Evolutionary conservation across 35 echinoderm and acorn worm species (phyloP), one percentile per base, ranked within the genome.

Genomic region (Nesometra sesokonis): DNA sequence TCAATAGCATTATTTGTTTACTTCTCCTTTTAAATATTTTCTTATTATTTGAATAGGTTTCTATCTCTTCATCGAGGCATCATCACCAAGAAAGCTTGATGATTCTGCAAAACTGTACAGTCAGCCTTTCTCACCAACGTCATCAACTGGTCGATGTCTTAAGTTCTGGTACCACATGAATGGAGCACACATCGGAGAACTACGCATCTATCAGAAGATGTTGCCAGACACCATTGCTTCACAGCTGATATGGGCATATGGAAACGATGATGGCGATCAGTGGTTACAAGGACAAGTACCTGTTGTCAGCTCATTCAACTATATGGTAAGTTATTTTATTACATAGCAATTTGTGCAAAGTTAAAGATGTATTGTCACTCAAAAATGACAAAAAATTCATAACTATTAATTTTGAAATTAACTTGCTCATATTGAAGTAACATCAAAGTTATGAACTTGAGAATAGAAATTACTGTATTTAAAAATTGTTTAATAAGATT

Each of bases 111-210:
- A 83, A 35, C 27, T 83, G 21, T 35, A 9, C 34, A 83, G 81
- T 39, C 34, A 37, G 81, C 37, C 37, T 34, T 38, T 83, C n/a
- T 30, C n/a, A 13, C 34, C 81, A 39, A 83, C 81, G 27, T 39
- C 81, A 37, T 35, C 36, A 37, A n/a, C n/a, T 38, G 81, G 81
- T 17, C 86, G 86, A 47, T 97, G 95, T 40, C 37, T 97, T 23
- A 81, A 83, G 31, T 83, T 89, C 34, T 89, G 87, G 87, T 89
- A 89, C 29, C 87, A 89, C 27, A 89, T 89, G 87, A 47, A 83
- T 35, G 87, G 87, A 23, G 79, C 32, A 29, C 46, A 89, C 39
- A 89, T 89, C 32, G 87, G 87, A 11, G 67, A 80, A 32, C 80
- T 89, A 29, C 32, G 35, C 13, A 29, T 76, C 21, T 82, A 39